These are phyloP conservation scores for Bombus waltoni DNA, from an alignment of 1,140 invertebrate genomes.

Conservation along the genomic window DNA sequence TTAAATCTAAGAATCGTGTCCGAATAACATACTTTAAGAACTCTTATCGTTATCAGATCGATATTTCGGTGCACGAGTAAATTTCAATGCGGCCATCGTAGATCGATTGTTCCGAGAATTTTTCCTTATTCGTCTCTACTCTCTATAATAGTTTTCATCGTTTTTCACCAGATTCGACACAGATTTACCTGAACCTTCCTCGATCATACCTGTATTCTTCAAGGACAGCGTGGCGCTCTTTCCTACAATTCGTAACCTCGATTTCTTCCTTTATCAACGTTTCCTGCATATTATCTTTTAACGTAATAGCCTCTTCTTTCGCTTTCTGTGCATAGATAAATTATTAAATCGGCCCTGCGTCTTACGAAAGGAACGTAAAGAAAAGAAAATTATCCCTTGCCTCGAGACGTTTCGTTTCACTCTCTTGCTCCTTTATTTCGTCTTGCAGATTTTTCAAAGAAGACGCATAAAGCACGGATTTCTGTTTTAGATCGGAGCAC, in stretches of 20 bases:
- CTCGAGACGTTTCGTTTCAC: slow-evolving; percentile 87
- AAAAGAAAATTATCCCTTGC: slow-evolving; percentile 51
- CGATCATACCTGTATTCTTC: slow-evolving; percentile 79
- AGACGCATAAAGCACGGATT: slow-evolving; percentile 88
- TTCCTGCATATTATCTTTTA: slow-evolving; percentile 86
- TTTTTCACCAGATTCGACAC: too few relatives aligned
- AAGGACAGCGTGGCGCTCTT: slow-evolving; percentile 85
- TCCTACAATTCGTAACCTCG: slow-evolving; percentile 85
- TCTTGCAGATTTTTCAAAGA: slow-evolving; percentile 87
- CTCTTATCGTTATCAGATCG: too few relatives aligned
- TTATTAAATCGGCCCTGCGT: too few relatives aligned
- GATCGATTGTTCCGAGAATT: too few relatives aligned
- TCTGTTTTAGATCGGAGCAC: slow-evolving; percentile 86
- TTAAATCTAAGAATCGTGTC: too few relatives aligned
- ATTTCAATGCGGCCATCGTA: too few relatives aligned
- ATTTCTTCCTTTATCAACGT: slow-evolving; percentile 87
- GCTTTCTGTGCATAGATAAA: slow-evolving; percentile 80
- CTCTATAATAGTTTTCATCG: too few relatives aligned
- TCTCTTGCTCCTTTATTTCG: slow-evolving; percentile 86
- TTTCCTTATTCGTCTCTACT: too few relatives aligned
- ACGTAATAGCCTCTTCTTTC: slow-evolving; percentile 87
- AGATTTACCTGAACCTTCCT: neutral
- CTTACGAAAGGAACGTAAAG: too few relatives aligned
- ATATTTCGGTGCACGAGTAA: too few relatives aligned
- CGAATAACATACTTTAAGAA: too few relatives aligned